Evolutionary conservation across 2,888 invertebrate species (phyloP), one percentile per base, ranked within the genome.

Genomic region (Tachystola acroxantha): DNA sequence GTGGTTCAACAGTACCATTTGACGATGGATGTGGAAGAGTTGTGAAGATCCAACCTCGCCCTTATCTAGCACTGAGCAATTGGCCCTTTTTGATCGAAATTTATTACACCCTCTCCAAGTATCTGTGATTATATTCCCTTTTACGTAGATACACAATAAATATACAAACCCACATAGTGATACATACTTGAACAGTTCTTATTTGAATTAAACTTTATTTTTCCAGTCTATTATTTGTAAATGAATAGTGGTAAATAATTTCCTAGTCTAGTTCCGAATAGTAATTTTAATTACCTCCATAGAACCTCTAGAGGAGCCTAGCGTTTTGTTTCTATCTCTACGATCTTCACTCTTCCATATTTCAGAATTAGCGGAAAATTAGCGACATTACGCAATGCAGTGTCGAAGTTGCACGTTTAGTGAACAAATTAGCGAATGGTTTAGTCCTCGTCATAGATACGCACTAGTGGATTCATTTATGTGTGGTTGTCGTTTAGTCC

Each of bases 271-370:
- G 30, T 16, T 30, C 10, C 10, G 10, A 30, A 16, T 16, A 16
- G 16, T n/a, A 19, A 40, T 41, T 42, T 37, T 42, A 22, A 42
- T 40, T 41, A 45, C 47, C 45, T 45, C 48, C 42, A 60, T 78
- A 75, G 69, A 16, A 65, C 32, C 31, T 53, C 60, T 78, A 79
- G 68, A 67, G 48, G 57, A 62, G 44, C 46, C 46, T 78, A 74
- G 69, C 52, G 58, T 60, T 63, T 58, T 55, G 50, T 69, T 60
- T 77, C 50, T 75, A 59, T 66, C 64, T 70, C 57, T 72, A 53
- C 53, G 64, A 71, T 71, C 74, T 85, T 85, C 85, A 86, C 86
- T 86, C 86, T 86, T 86, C 86, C 86, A 86, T 86, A 60, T 85
- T 84, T 82, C 64, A 74, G 76, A 62, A 63, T 61, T 71, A 72